phyloP scores from a whole-genome alignment of 2,797 vertebrate species.

The Mus minutoides region DNA sequence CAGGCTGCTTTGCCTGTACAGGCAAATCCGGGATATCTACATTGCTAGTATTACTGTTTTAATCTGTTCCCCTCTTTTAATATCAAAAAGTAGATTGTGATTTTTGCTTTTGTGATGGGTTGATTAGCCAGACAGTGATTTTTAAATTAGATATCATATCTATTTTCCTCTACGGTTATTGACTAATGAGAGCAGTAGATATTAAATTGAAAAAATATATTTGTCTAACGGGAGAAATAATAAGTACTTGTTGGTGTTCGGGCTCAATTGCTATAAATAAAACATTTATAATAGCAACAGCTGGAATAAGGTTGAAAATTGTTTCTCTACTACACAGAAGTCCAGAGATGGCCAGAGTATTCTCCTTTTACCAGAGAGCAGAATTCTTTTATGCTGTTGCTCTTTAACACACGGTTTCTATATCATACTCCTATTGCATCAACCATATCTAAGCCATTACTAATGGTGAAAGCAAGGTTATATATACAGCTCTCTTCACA shows the following conservation, averaged over 20 bases:
- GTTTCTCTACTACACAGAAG: background rate
- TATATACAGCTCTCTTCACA: background rate
- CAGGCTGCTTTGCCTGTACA: background rate
- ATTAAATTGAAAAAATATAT: background rate
- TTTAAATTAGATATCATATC: background rate
- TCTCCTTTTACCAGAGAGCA: background rate
- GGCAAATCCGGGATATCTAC: background rate
- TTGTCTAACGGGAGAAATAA: slow-evolving; percentile 33
- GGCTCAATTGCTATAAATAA: background rate
- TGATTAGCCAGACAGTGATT: slow-evolving; percentile 16
- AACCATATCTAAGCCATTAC: background rate
- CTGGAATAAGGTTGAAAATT: background rate
- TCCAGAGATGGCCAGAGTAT: background rate
- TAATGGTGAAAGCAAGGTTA: background rate
- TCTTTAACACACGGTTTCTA: background rate
- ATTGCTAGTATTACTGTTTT: background rate
- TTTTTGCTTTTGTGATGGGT: slow-evolving; percentile 13
- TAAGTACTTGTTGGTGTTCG: background rate
- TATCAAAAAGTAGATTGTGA: background rate
- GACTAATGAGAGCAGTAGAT: slow-evolving; percentile 3
- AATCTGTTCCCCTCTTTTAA: background rate
- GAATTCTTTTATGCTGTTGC: background rate
- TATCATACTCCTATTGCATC: background rate
- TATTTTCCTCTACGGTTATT: background rate
- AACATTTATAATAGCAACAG: background rate